Percentiles rank a stretch among this genome's conserved stretches.
Evolutionary conservation across 2,888 invertebrate genomes (phyloP).

Genomic region (Carpatolechia fugitivella): DNA sequence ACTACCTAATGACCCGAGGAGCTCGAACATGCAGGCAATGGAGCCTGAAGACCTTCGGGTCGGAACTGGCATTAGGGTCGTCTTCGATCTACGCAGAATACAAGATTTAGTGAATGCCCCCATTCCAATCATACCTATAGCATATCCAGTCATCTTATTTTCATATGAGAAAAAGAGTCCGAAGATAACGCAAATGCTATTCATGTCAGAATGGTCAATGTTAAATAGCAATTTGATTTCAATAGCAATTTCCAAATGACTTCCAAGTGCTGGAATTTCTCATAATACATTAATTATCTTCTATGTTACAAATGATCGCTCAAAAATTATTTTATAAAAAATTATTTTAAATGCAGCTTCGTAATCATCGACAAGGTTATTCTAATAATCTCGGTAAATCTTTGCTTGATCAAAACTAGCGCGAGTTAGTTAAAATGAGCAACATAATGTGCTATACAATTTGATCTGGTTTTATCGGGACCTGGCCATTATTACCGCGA

Average conservation of each 20-base stretch:
- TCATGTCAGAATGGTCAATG: too few relatives aligned
- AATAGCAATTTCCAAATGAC: neutral
- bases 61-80: slow-evolving; percentile 4
- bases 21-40: slow-evolving; percentile 37
- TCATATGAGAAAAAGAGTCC: too few relatives aligned
- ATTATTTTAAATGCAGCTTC: neutral
- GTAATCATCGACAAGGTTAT: neutral
- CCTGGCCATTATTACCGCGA: neutral
- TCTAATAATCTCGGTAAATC: neutral
- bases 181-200: too few relatives aligned
- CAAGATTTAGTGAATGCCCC: neutral
- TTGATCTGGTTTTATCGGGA: neutral
- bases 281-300: too few relatives aligned
- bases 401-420: neutral
- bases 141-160: too few relatives aligned
- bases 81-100: neutral
- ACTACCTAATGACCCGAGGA: slow-evolving; percentile 48
- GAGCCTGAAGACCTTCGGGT: slow-evolving; percentile 5
- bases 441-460: neutral
- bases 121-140: too few relatives aligned
- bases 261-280: neutral
- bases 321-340: too few relatives aligned
- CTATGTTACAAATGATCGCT: too few relatives aligned
- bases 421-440: neutral
- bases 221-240: neutral